Conservation (phyloP, 92 coral and sea anemone species). For the Bergia puertoricense region DNA sequence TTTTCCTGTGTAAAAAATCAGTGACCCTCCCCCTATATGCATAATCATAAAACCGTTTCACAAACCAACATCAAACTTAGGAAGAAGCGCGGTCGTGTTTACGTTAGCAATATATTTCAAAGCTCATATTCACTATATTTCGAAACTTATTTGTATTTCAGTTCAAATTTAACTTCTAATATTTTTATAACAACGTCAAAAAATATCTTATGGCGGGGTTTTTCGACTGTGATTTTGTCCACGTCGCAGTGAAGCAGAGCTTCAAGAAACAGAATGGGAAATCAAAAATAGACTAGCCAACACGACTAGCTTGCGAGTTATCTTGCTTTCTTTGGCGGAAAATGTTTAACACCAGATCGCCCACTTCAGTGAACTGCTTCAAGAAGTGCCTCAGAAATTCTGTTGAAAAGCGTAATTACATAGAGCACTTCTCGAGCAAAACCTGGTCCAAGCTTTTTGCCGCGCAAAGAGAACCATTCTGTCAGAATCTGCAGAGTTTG, state of each 20-base stretch:
- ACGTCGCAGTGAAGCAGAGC: too few species aligned
- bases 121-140: too few species aligned
- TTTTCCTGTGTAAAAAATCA: too few species aligned
- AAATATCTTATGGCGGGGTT: conserved; percentile 13
- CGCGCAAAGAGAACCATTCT: neutral
- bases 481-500: neutral
- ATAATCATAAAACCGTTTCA: too few species aligned
- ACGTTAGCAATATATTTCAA: too few species aligned
- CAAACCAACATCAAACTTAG: neutral
- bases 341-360: neutral
- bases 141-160: too few species aligned
- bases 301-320: neutral
- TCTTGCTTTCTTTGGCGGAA: neutral
- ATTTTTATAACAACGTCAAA: neutral
- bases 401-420: neutral
- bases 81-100: neutral
- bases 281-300: conserved; percentile 26
- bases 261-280: too few species aligned
- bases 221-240: too few species aligned
- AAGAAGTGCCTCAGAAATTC: neutral
- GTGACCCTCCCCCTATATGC: too few species aligned
- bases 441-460: neutral
- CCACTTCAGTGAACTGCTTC: too few species aligned
- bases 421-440: neutral
- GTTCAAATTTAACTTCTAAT: neutral